A percentile compares a stretch with the other conserved stretches of the same genome.
phyloP scores from a whole-genome alignment of 1,140 invertebrate species.

The Eriocheir sinensis region DNA sequence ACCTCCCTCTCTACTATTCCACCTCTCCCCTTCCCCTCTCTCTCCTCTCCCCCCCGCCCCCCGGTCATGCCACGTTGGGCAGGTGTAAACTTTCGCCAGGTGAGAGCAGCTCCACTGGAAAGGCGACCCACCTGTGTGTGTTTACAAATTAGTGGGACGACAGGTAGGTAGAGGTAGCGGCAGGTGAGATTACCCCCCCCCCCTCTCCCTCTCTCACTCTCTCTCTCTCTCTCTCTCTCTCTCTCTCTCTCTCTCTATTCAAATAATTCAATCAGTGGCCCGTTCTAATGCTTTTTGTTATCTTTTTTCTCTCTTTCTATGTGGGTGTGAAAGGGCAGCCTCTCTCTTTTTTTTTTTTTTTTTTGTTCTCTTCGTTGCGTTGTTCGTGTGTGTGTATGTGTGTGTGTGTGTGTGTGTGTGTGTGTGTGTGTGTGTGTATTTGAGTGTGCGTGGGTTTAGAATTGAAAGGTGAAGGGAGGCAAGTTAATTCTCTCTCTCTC shows the following conservation, averaged over 20 bases:
- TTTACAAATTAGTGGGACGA: conserved; percentile 1
- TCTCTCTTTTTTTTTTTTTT: too few species aligned
- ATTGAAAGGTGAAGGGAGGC: too few species aligned
- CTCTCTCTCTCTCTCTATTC: too few species aligned
- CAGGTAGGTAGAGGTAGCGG: background rate
- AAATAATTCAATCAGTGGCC: background rate
- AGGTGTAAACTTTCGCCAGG: conserved; percentile 1
- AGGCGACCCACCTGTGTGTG: background rate
- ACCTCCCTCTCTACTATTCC: background rate
- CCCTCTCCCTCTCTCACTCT: conserved; percentile 19
- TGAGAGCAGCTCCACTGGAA: background rate
- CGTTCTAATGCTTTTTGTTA: background rate
- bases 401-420: background rate
- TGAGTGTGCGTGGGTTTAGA: too few species aligned
- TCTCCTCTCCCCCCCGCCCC: background rate
- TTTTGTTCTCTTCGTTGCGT: too few species aligned
- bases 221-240: background rate
- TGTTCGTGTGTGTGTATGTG: background rate
- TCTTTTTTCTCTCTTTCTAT: too few species aligned
- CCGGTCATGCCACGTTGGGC: background rate
- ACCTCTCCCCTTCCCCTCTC: background rate
- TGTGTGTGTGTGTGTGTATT: conserved; percentile 11
- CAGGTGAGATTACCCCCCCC: background rate
- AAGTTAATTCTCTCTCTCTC: too few species aligned
- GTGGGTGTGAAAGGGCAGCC: too few species aligned